phyloP scores from a whole-genome alignment of 2,113 vertebrate species.

The Pandion haliaetus region DNA sequence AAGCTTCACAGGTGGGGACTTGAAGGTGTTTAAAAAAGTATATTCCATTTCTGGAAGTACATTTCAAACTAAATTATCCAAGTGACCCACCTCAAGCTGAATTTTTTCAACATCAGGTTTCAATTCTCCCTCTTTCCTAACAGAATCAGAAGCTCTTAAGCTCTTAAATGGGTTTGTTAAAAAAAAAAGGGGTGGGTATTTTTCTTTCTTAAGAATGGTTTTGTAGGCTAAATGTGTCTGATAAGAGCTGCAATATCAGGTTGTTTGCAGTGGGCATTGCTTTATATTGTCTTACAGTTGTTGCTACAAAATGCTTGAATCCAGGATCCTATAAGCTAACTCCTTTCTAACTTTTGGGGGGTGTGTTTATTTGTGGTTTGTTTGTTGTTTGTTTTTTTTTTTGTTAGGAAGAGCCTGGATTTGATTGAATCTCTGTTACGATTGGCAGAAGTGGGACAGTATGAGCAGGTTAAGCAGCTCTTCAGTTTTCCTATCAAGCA shows the following conservation, averaged over 20 bases:
- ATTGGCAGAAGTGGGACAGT: slow-evolving; percentile 94
- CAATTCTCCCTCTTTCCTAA: background rate
- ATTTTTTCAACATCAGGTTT: background rate
- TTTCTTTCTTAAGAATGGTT: background rate
- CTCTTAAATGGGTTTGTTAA: background rate
- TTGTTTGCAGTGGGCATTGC: background rate
- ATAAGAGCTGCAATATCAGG: background rate
- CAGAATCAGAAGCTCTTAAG: background rate
- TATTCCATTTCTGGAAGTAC: background rate
- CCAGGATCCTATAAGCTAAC: background rate
- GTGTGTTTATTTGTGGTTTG: background rate
- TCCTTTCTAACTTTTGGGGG: background rate
- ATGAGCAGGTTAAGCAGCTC: slow-evolving; percentile 98
- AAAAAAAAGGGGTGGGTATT: background rate
- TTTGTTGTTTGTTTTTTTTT: background rate
- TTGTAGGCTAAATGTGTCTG: background rate
- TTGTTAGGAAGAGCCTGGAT: slow-evolving; percentile 95
- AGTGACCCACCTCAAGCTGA: background rate
- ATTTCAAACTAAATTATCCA: background rate
- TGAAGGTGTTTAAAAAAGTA: rapidly evolving
- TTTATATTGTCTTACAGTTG: background rate
- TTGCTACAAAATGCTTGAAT: background rate
- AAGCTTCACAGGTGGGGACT: background rate
- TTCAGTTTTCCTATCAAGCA: slow-evolving; percentile 99
- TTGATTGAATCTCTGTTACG: slow-evolving; percentile 94